Conservation (phyloP, 2,797 vertebrate genomes). For the Taeniopygia guttata region DNA sequence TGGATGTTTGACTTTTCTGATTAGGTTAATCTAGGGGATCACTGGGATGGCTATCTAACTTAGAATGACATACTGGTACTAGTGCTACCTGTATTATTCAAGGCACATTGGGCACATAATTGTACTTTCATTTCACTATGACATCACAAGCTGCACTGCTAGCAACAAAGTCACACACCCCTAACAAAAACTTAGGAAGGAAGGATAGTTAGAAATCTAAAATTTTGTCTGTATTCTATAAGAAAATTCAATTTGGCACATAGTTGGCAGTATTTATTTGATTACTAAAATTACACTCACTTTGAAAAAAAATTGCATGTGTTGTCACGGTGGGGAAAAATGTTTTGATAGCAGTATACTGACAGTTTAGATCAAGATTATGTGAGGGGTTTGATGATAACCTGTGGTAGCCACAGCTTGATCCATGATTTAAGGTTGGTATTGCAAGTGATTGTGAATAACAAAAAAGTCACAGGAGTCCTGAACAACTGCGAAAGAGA, state of each 20-base stretch:
- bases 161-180: slow-evolving; percentile 48
- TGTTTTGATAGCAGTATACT: background rate
- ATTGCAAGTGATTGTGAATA: background rate
- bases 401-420: background rate
- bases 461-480: background rate
- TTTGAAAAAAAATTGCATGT: background rate
- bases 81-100: slow-evolving; percentile 71
- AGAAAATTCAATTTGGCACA: slow-evolving; percentile 45
- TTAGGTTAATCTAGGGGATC: background rate
- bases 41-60: slow-evolving; percentile 60
- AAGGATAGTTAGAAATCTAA: slow-evolving; percentile 37
- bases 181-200: slow-evolving; percentile 29
- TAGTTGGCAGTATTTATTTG: slow-evolving; percentile 18
- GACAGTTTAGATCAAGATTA: background rate
- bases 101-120: slow-evolving; percentile 76
- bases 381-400: background rate
- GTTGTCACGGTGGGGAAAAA: background rate
- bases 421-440: background rate
- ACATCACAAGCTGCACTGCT: slow-evolving; percentile 68
- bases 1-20: slow-evolving; percentile 4
- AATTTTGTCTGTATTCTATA: slow-evolving; percentile 8
- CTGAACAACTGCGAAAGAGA: background rate
- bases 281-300: background rate
- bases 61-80: slow-evolving; percentile 59
- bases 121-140: slow-evolving; percentile 73